A percentile compares a stretch with the other conserved stretches of the same genome.
phyloP scores from a whole-genome alignment of 2,888 invertebrate genomes.

The Scaeva pyrastri region DNA sequence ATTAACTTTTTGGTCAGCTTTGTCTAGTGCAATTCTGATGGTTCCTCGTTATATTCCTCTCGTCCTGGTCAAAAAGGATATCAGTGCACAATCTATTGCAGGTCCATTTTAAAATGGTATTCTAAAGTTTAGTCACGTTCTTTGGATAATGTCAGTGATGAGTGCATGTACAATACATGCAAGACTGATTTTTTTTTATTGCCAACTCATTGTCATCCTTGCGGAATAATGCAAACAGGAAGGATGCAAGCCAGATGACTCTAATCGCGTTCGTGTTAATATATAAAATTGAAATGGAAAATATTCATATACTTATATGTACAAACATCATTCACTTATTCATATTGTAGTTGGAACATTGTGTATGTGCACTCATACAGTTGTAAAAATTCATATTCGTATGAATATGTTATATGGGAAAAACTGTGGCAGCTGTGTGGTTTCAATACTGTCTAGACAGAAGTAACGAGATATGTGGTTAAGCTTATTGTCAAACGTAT shows the following conservation, averaged over 20 bases:
- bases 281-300: constrained; percentile 20
- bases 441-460: constrained; percentile 63
- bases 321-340: no score
- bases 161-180: constrained; percentile 45
- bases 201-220: constrained; percentile 69
- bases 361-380: background rate
- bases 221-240: constrained; percentile 74
- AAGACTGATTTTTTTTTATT: no score
- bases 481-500: background rate
- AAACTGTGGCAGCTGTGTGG: constrained; percentile 46
- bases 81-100: background rate
- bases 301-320: background rate
- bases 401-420: constrained; percentile 11
- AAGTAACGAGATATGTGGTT: constrained; percentile 3
- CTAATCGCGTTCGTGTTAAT: constrained; percentile 55
- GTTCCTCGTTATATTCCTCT: no score
- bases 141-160: constrained; percentile 69
- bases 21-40: no score
- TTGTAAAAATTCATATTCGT: constrained; percentile 11
- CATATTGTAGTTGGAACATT: no score
- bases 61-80: constrained; percentile 11
- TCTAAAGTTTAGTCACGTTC: constrained; percentile 73
- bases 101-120: constrained; percentile 16
- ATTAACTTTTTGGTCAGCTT: background rate
- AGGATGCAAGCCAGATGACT: constrained; percentile 68